A percentile compares a stretch with the other conserved stretches of the same genome.
Conservation (phyloP, 2,888 invertebrate species). For the Carabus problematicus region DNA sequence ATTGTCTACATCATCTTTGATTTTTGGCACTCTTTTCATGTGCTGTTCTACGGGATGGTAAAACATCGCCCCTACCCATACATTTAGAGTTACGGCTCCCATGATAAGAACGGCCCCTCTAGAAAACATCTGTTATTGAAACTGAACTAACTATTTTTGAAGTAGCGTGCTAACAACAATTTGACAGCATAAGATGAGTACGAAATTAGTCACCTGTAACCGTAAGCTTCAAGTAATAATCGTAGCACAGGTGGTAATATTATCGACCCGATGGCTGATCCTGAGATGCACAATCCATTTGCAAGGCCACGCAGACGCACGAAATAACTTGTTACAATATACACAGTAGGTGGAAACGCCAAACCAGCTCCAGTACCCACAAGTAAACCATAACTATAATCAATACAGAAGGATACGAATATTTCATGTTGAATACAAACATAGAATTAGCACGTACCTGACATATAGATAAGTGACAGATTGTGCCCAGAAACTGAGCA, state of each 20-base stretch:
- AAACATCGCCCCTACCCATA: constrained; percentile 82
- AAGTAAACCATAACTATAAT: constrained; percentile 77
- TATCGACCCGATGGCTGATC: constrained; percentile 86
- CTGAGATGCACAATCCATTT: constrained; percentile 88
- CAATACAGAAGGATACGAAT: constrained; percentile 33
- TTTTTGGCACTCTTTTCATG: constrained; percentile 69
- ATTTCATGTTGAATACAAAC: constrained; percentile 5
- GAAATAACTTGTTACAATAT: constrained; percentile 89
- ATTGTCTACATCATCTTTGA: constrained; percentile 50
- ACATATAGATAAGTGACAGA: constrained; percentile 81
- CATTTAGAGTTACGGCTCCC: constrained; percentile 83
- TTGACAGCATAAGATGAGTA: constrained; percentile 20
- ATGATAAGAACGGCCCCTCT: constrained; percentile 83
- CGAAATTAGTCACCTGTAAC: constrained; percentile 68
- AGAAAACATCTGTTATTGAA: constrained; percentile 48
- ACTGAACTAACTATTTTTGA: constrained; percentile 48
- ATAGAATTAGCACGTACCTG: constrained; percentile 66
- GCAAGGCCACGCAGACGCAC: constrained; percentile 79
- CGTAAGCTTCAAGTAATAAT: constrained; percentile 74
- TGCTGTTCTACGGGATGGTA: constrained; percentile 86
- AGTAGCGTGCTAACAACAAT: constrained; percentile 24
- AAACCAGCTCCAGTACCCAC: constrained; percentile 86
- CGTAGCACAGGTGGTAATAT: constrained; percentile 81
- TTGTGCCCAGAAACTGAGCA: constrained; percentile 80
- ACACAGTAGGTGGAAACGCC: constrained; percentile 88